A percentile compares a stretch with the other conserved stretches of the same genome.
phyloP scores from a whole-genome alignment of 2,113 vertebrate genomes.

The Syngnathus typhle region DNA sequence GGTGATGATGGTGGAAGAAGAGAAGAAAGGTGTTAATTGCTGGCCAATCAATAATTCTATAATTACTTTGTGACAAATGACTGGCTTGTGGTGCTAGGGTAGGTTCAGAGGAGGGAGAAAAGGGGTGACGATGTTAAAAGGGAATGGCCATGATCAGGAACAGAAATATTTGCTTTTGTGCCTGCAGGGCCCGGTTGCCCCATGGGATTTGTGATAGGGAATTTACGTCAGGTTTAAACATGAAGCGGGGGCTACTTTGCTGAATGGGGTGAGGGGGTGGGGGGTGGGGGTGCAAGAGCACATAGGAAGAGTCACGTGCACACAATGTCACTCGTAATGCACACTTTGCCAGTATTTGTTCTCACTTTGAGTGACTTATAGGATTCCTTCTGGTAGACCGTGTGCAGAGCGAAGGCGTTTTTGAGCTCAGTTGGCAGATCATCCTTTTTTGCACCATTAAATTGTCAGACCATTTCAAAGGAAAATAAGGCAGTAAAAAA shows the following conservation, averaged over 20 bases:
- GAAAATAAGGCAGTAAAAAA: conserved; percentile 34
- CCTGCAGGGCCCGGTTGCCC: conserved; percentile 64
- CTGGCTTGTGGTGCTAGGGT: conserved; percentile 63
- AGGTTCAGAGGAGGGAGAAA: conserved; percentile 42
- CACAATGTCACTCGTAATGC: conserved; percentile 17
- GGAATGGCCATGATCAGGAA: conserved; percentile 69
- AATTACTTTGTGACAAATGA: conserved; percentile 83
- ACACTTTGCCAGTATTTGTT: conserved; percentile 22
- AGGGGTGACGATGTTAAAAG: conserved; percentile 61
- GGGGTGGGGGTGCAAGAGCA: neutral
- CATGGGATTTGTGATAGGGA: conserved; percentile 69
- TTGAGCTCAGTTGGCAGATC: conserved; percentile 40
- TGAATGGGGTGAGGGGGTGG: neutral
- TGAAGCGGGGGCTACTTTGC: conserved; percentile 25
- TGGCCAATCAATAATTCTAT: conserved; percentile 79
- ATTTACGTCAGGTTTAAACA: conserved; percentile 71
- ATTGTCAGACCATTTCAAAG: conserved; percentile 46
- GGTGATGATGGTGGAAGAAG: conserved; percentile 40
- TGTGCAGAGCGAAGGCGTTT: conserved; percentile 28
- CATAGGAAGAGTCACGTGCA: conserved; percentile 27
- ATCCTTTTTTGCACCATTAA: conserved; percentile 52
- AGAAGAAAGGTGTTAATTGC: conserved; percentile 75
- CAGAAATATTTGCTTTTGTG: conserved; percentile 79
- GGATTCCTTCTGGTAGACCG: conserved; percentile 10
- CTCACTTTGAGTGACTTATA: conserved; percentile 10